These are phyloP conservation scores for Pogona vitticeps DNA, from an alignment of 2,113 vertebrate genomes.

Conservation along the genomic window DNA sequence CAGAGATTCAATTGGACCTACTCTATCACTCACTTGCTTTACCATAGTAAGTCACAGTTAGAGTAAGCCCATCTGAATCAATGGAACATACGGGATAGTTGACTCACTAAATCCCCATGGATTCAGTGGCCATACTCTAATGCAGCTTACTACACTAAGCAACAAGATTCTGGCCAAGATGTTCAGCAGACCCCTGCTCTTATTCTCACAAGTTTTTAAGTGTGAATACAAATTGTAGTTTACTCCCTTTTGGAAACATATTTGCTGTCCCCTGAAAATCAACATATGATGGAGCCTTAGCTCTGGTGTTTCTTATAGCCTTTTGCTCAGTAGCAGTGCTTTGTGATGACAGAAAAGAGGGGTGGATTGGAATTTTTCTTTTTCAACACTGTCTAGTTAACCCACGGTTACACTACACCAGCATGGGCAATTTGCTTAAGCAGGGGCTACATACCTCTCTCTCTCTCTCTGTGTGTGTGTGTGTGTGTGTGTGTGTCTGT, in stretches of 20 bases:
- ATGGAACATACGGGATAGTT: too few species aligned
- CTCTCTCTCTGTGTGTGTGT: neutral
- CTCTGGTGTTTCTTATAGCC: neutral
- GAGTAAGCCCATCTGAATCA: too few species aligned
- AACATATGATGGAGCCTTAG: fast-evolving
- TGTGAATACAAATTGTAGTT: neutral
- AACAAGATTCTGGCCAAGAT: too few species aligned
- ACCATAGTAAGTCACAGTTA: too few species aligned
- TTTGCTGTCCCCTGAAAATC: neutral
- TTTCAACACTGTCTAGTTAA: neutral
- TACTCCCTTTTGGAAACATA: too few species aligned
- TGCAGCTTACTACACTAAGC: too few species aligned
- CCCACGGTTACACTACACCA: neutral
- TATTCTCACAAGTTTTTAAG: neutral
- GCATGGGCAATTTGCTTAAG: neutral
- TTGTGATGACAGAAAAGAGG: neutral
- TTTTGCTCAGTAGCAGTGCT: neutral
- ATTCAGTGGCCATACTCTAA: too few species aligned
- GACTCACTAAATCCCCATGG: too few species aligned
- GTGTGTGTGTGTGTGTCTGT: too few species aligned
- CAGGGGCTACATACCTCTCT: neutral
- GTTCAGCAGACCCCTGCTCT: neutral
- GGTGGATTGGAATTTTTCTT: fast-evolving
- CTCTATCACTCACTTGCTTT: too few species aligned
- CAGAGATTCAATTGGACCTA: too few species aligned